Conservation (phyloP, 2,113 vertebrate genomes). For the Axis porcinus region DNA sequence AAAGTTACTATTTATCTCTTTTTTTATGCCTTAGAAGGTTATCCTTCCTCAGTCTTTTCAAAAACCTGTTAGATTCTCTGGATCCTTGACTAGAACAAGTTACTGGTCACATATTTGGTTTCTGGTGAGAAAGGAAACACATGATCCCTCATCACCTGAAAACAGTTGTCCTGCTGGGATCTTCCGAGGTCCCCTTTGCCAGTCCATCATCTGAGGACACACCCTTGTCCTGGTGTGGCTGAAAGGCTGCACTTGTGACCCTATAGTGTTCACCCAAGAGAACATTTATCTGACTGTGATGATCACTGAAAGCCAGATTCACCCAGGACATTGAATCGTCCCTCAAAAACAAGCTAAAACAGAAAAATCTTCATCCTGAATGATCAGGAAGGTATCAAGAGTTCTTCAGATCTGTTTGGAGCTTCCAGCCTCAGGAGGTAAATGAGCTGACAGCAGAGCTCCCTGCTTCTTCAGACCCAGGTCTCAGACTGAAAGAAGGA, state of each 20-base stretch:
- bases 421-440: slow-evolving; percentile 37
- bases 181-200: fast-evolving
- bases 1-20: neutral
- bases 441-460: slow-evolving; percentile 16
- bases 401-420: slow-evolving; percentile 35
- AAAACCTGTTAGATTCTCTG: neutral
- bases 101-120: neutral
- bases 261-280: neutral
- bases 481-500: neutral
- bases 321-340: neutral
- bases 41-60: neutral
- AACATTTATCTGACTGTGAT: neutral
- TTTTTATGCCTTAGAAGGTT: neutral
- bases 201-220: neutral
- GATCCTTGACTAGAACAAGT: neutral
- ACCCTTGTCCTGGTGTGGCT: neutral
- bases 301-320: neutral
- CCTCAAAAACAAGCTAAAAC: slow-evolving; percentile 19
- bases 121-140: neutral
- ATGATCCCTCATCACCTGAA: neutral
- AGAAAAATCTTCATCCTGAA: neutral
- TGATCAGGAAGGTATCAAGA: neutral
- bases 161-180: neutral
- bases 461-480: neutral
- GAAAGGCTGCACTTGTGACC: neutral